A percentile compares a stretch with the other conserved stretches of the same genome.
Evolutionary conservation across 2,888 invertebrate species (phyloP).

Genomic region (Calameuta pallipes): DNA sequence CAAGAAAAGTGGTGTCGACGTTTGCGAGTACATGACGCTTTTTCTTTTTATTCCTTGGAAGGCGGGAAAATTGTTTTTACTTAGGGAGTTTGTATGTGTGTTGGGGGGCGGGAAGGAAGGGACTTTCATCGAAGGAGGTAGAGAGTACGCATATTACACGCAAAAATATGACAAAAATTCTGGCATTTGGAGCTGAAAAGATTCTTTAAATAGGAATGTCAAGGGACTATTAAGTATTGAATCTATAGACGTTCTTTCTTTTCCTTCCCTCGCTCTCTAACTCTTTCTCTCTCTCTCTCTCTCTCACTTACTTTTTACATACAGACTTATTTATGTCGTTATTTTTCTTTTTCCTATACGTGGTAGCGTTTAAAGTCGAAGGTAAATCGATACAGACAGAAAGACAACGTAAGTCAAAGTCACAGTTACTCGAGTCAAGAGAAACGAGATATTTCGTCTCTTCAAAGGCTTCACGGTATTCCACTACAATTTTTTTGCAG

Average conservation of each 20-base stretch:
- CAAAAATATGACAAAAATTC: slow-evolving; percentile 21
- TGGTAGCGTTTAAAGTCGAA: slow-evolving; percentile 22
- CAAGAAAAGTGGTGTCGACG: slow-evolving; percentile 65
- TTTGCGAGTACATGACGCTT: slow-evolving; percentile 37
- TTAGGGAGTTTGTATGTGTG: slow-evolving; percentile 29
- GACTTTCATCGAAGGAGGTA: slow-evolving; percentile 34
- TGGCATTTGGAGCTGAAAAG: slow-evolving; percentile 27
- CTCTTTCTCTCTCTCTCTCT: slow-evolving; percentile 19
- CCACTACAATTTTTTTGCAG: slow-evolving; percentile 44
- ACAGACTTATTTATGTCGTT: slow-evolving; percentile 1
- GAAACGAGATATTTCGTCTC: slow-evolving; percentile 34
- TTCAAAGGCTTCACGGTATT: slow-evolving; percentile 43
- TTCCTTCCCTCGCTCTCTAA: slow-evolving; percentile 13
- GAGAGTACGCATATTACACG: slow-evolving; percentile 31
- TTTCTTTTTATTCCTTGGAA: slow-evolving; percentile 26
- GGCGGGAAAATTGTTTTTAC: slow-evolving; percentile 24
- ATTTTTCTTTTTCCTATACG: neutral
- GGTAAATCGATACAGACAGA: slow-evolving; percentile 31
- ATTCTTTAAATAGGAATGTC: slow-evolving; percentile 53
- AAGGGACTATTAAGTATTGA: slow-evolving; percentile 44
- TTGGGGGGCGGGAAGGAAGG: slow-evolving; percentile 10
- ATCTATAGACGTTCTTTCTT: neutral
- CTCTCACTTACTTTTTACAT: slow-evolving; percentile 12
- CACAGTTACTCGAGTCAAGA: slow-evolving; percentile 20
- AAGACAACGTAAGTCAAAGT: slow-evolving; percentile 11